Conservation (phyloP, 2,888 invertebrate genomes). For the Tetropium fuscum region DNA sequence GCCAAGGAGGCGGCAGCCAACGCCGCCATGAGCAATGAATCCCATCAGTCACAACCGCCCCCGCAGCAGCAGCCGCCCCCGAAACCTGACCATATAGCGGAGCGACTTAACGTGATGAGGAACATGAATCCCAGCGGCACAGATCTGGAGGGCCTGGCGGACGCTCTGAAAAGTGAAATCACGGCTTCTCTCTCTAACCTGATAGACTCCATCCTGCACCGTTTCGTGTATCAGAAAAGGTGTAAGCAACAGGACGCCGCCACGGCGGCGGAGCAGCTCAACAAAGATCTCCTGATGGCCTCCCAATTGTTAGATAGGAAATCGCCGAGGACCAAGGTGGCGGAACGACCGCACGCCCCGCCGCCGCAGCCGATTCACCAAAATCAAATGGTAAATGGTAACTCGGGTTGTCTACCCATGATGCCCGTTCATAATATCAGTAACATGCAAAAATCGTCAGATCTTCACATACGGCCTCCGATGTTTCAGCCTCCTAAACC, state of each 20-base stretch:
- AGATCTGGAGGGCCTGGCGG: conserved; percentile 91
- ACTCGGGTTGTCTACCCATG: conserved; percentile 69
- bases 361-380: conserved; percentile 61
- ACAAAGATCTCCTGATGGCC: conserved; percentile 86
- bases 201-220: conserved; percentile 89
- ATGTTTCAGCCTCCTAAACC: conserved; percentile 90
- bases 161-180: conserved; percentile 91
- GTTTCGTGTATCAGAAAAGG: conserved; percentile 85
- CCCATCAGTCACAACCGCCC: conserved; percentile 68
- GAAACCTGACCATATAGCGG: conserved; percentile 78
- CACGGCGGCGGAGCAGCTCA: conserved; percentile 85
- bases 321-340: conserved; percentile 83
- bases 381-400: conserved; percentile 66
- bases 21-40: conserved; percentile 71
- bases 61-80: conserved; percentile 56
- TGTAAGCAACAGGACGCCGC: conserved; percentile 84
- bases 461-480: conserved; percentile 77
- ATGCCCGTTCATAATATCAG: conserved; percentile 65
- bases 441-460: conserved; percentile 61
- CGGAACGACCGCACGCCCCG: conserved; percentile 70
- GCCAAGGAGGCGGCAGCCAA: conserved; percentile 74
- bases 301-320: conserved; percentile 86
- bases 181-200: conserved; percentile 84
- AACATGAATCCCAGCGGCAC: conserved; percentile 76
- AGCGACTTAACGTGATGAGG: conserved; percentile 82